Evolutionary conservation across 92 coral and sea anemone species (phyloP), one percentile per base, ranked within the genome.

Genomic region (Paragorgia papillata): DNA sequence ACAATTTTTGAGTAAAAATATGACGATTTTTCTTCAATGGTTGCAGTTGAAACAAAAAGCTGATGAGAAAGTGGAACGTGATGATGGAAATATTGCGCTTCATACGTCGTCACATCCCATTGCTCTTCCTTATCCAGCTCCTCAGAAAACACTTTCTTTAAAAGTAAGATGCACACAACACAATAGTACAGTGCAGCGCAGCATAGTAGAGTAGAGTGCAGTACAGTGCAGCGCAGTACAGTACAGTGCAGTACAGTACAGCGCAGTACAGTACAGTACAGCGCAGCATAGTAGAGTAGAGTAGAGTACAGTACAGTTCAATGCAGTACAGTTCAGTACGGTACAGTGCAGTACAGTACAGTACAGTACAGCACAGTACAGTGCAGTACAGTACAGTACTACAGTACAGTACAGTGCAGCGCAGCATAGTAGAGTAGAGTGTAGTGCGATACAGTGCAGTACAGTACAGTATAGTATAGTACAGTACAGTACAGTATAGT

Each of bases 41-140:
- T 74, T 34, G 58, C 69, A 94, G 98, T 84, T 90, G n/a, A 94
- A 88, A 44, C 98, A 94, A 59, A 71, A 71, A 35, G 53, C 64
- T 33, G 78, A 71, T 53, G 78, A 71, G 19, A 71, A 71, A 55
- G 31, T 55, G 25, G 78, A 71, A 32, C 78, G 78, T 71, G 63
- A 71, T n/a, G 78, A 33, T 15, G 64, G 7, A 7, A 64, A 54
- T 7, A 71, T 63, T 13, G 46, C 81, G 0, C 59, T 69, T 33
- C 67, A 78, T 21, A 37, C 43, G 10, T 41, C 69, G 7, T 89
- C 97, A 14, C 98, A 89, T 28, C 53, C 90, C 15, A 91, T 94
- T 15, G 84, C 96, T 30, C 85, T 94, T 27, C 98, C 98, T 6
- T 94, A 88, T 53, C 98, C 98, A 5, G 58, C 89, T 7, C 90